A percentile compares a stretch with the other conserved stretches of the same genome.
phyloP scores from a whole-genome alignment of 2,888 invertebrate genomes.

The Thyatira batis region DNA sequence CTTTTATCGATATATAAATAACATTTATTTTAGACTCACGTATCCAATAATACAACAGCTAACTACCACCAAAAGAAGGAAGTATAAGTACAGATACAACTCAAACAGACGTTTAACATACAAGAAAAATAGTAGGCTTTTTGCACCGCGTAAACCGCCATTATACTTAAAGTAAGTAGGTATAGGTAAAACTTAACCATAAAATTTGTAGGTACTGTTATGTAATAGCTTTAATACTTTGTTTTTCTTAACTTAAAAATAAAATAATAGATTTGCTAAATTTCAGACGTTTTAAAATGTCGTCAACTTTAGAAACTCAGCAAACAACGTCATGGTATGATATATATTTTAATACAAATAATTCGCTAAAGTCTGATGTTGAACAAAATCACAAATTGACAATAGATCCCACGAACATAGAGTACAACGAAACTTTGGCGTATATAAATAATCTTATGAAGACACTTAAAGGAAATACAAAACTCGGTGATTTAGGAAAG shows the following conservation, averaged over 20 bases:
- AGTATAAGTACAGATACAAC: conserved; percentile 29
- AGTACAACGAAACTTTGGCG: conserved; percentile 29
- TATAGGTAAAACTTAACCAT: too few relatives aligned
- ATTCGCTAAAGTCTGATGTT: neutral
- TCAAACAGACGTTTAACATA: conserved; percentile 38
- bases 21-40: conserved; percentile 34
- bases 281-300: neutral
- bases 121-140: conserved; percentile 29
- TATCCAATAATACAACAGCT: conserved; percentile 17
- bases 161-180: neutral
- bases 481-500: conserved; percentile 16
- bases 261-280: too few relatives aligned
- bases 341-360: neutral
- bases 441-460: conserved; percentile 43
- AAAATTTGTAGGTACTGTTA: too few relatives aligned
- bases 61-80: conserved; percentile 18
- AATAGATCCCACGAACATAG: neutral
- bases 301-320: neutral
- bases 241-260: too few relatives aligned
- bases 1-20: neutral
- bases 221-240: too few relatives aligned
- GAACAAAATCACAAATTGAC: neutral
- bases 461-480: conserved; percentile 27
- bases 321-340: neutral
- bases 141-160: conserved; percentile 2